Percentiles rank a stretch among this genome's conserved stretches.
Evolutionary conservation across 2,888 invertebrate species (phyloP).

Genomic region (Flexamia atlantica): DNA sequence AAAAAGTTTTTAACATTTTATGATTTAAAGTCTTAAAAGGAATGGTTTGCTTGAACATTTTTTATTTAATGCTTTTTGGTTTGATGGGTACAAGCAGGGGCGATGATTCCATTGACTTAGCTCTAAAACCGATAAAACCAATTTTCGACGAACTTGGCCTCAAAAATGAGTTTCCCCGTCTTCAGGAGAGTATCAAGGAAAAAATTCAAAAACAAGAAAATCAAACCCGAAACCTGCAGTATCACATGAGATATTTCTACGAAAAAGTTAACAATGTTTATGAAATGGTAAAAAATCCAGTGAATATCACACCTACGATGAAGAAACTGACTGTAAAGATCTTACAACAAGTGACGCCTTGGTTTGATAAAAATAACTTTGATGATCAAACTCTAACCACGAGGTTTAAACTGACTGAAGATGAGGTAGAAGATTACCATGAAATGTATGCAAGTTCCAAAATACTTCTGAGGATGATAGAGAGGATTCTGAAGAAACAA

Average conservation of each 20-base stretch:
- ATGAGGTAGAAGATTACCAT: conserved; percentile 36
- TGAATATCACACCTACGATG: not conserved
- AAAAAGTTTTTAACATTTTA: too few relatives aligned
- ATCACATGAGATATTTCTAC: conserved; percentile 39
- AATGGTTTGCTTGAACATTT: not conserved
- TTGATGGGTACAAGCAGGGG: not conserved
- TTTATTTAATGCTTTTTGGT: not conserved
- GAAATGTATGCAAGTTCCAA: conserved; percentile 53
- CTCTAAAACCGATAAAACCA: conserved; percentile 43
- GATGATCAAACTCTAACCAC: conserved; percentile 22
- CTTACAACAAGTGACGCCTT: conserved; percentile 24
- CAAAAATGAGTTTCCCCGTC: conserved; percentile 6
- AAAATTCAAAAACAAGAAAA: conserved; percentile 24
- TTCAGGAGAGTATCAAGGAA: conserved; percentile 26
- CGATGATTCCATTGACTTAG: conserved; percentile 26
- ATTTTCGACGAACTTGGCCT: conserved; percentile 47
- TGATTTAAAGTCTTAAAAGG: too few relatives aligned
- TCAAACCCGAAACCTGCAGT: conserved; percentile 3
- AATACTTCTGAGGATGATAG: conserved; percentile 12
- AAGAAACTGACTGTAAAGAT: conserved; percentile 38
- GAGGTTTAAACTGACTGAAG: conserved; percentile 16
- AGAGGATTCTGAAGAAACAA: conserved; percentile 19
- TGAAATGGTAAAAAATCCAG: conserved; percentile 38
- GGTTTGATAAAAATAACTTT: conserved; percentile 44
- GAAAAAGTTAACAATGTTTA: conserved; percentile 39